Evolutionary conservation across 2,797 vertebrate genomes (phyloP).

Genomic region (Knipowitschia caucasica): DNA sequence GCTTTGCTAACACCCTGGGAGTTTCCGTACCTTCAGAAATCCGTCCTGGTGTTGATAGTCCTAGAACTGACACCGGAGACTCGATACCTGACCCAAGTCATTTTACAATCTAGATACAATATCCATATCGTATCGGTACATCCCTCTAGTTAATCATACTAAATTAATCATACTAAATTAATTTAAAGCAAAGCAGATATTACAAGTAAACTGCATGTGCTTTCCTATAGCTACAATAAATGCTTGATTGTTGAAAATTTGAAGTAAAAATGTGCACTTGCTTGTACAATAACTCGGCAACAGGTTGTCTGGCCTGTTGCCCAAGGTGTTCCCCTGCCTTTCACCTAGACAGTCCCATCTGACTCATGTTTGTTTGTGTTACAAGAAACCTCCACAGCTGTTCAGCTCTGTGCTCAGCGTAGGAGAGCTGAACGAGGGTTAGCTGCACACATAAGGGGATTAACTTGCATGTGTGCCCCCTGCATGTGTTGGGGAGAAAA

Average conservation of each 20-base stretch:
- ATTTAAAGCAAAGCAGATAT: background rate
- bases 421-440: background rate
- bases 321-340: constrained; percentile 35
- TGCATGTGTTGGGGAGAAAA: background rate
- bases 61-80: too few relatives aligned
- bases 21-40: too few relatives aligned
- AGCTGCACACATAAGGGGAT: background rate
- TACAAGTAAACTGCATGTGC: background rate
- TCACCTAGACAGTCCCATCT: constrained; percentile 21
- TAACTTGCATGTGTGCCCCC: background rate
- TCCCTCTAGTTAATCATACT: too few relatives aligned
- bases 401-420: background rate
- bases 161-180: too few relatives aligned
- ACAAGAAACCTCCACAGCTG: constrained; percentile 4
- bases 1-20: too few relatives aligned
- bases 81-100: too few relatives aligned
- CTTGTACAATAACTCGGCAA: background rate
- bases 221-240: background rate
- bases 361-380: constrained; percentile 7
- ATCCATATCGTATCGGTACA: too few relatives aligned
- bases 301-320: constrained; percentile 9
- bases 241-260: too few relatives aligned
- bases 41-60: too few relatives aligned
- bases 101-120: too few relatives aligned
- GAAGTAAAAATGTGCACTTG: too few relatives aligned